A percentile compares a stretch with the other conserved stretches of the same genome.
These are phyloP conservation scores for Schrankia costaestrigalis DNA, from an alignment of 2,888 invertebrate genomes.

Conservation along the genomic window DNA sequence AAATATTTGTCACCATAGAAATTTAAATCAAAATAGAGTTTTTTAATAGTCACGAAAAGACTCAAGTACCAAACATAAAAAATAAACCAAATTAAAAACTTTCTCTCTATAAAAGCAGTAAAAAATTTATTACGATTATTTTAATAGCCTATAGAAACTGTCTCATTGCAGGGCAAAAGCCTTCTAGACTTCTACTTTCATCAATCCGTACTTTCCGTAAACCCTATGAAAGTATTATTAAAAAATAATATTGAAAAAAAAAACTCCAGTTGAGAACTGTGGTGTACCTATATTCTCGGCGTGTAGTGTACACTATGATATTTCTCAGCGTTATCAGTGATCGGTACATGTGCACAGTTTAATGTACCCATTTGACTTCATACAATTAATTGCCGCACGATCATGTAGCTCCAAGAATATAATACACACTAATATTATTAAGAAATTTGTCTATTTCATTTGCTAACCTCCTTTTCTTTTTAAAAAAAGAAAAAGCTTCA, in stretches of 20 bases:
- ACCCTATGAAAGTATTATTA: background rate
- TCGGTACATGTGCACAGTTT: slow-evolving; percentile 74
- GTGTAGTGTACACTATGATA: slow-evolving; percentile 47
- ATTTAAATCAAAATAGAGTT: too few relatives aligned
- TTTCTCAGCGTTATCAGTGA: slow-evolving; percentile 73
- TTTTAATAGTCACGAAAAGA: too few relatives aligned
- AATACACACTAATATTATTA: too few relatives aligned
- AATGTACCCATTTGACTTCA: slow-evolving; percentile 69
- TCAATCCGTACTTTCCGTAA: background rate
- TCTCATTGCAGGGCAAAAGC: background rate
- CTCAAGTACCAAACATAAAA: background rate
- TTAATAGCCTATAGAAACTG: background rate
- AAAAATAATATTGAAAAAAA: background rate
- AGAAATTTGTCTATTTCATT: too few relatives aligned
- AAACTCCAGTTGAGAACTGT: background rate
- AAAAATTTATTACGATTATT: background rate
- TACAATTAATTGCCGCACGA: slow-evolving; percentile 72
- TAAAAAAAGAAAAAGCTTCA: too few relatives aligned
- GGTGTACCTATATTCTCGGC: slow-evolving; percentile 15
- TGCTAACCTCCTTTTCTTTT: too few relatives aligned
- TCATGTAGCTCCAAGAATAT: too few relatives aligned
- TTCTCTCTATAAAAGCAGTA: background rate
- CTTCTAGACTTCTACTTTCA: background rate
- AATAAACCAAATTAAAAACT: background rate
- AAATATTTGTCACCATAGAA: too few relatives aligned